A percentile compares a stretch with the other conserved stretches of the same genome.
These are phyloP conservation scores for Sphaeridia pumilis DNA, from an alignment of 2,888 invertebrate species.

Conservation along the genomic window DNA sequence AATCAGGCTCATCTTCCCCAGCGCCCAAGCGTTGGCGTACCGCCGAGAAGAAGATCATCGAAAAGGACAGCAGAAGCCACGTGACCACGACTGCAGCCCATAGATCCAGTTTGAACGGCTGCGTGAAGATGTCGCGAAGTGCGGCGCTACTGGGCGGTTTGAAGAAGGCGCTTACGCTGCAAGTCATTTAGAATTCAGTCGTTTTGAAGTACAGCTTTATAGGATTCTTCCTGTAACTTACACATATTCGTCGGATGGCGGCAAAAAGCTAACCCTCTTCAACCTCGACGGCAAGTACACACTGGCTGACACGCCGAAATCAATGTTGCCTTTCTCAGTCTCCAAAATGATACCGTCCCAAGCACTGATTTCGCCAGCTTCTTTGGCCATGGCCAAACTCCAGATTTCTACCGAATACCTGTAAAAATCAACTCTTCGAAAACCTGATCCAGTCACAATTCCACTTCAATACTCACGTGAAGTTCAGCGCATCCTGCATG, in stretches of 20 bases:
- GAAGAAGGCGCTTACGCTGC: conserved; percentile 29
- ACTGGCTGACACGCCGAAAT: conserved; percentile 23
- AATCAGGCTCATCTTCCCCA: conserved; percentile 24
- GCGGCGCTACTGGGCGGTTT: conserved; percentile 19
- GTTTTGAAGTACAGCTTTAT: not conserved
- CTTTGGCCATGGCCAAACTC: conserved; percentile 8
- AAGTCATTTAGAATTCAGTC: not conserved
- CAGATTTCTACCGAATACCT: not conserved
- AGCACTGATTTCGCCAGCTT: conserved; percentile 4
- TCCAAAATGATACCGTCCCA: conserved; percentile 23
- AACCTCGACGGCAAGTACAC: conserved; percentile 18
- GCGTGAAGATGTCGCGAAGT: conserved; percentile 31
- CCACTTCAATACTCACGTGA: conserved; percentile 17
- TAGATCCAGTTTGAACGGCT: conserved; percentile 26
- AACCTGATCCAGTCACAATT: no score
- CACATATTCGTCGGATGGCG: conserved; percentile 27
- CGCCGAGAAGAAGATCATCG: conserved; percentile 24
- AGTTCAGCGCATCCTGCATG: conserved; percentile 21
- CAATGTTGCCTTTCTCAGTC: conserved; percentile 16
- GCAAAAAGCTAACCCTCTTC: conserved; percentile 20
- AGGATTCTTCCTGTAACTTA: conserved; percentile 5
- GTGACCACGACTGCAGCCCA: conserved; percentile 31
- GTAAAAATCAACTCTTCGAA: not conserved
- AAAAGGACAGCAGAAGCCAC: conserved; percentile 26
- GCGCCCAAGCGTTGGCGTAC: conserved; percentile 22